Evolutionary conservation across 2,113 vertebrate species (phyloP).

Genomic region (Lycocorax pyrrhopterus): DNA sequence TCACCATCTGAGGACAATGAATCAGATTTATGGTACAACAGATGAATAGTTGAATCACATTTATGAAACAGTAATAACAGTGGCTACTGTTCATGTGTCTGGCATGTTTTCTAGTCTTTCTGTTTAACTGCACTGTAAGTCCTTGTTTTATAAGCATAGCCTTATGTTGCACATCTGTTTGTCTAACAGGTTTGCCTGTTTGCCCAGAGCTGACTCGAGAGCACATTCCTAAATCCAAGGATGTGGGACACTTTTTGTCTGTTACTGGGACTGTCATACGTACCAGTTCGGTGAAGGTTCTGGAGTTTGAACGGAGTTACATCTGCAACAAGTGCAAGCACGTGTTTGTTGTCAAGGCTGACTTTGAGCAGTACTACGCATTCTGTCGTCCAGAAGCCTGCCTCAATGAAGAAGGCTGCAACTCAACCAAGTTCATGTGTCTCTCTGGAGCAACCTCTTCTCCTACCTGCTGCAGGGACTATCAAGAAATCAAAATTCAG

Average conservation of each 20-base stretch:
- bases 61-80: not conserved
- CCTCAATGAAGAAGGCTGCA: slow-evolving; percentile 80
- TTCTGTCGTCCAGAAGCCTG: slow-evolving; percentile 80
- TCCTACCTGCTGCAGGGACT: slow-evolving; percentile 85
- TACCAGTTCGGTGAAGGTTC: slow-evolving; percentile 86
- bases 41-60: not conserved
- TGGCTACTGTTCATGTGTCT: not conserved
- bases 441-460: slow-evolving; percentile 78
- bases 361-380: slow-evolving; percentile 87
- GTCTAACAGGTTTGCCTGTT: slow-evolving; percentile 84
- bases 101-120: not conserved
- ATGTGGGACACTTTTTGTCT: slow-evolving; percentile 91
- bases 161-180: not conserved
- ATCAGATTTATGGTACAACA: not conserved
- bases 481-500: slow-evolving; percentile 97
- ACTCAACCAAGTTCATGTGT: slow-evolving; percentile 85
- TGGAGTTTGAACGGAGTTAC: slow-evolving; percentile 90
- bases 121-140: not conserved
- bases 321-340: slow-evolving; percentile 91
- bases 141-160: not conserved
- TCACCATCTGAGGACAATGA: not conserved
- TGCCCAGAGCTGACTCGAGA: slow-evolving; percentile 94
- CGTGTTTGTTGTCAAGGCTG: slow-evolving; percentile 78
- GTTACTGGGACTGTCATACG: slow-evolving; percentile 94
- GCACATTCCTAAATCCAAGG: slow-evolving; percentile 87